These are phyloP conservation scores for Chorisops tibialis DNA, from an alignment of 2,888 invertebrate species.

Conservation along the genomic window DNA sequence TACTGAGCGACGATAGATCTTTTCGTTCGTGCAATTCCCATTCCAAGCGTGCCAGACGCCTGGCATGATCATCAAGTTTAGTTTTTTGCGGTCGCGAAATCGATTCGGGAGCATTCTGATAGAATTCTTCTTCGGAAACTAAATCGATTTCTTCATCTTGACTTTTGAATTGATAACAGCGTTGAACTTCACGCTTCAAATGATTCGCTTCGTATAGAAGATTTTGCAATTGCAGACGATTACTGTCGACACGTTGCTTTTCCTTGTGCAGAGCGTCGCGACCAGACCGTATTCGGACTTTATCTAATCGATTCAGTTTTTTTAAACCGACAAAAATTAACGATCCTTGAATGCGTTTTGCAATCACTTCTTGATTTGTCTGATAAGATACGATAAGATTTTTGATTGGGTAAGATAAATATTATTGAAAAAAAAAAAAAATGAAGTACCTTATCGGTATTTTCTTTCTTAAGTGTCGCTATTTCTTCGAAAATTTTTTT, in stretches of 20 bases:
- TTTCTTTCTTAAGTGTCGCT: slow-evolving; percentile 61
- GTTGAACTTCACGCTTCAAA: slow-evolving; percentile 89
- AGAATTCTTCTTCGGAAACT: slow-evolving; percentile 80
- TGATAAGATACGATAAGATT: slow-evolving; percentile 38
- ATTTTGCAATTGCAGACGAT: slow-evolving; percentile 88
- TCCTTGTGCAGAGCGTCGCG: slow-evolving; percentile 78
- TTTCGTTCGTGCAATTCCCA: slow-evolving; percentile 90
- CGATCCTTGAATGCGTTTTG: slow-evolving; percentile 69
- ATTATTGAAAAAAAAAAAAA: slow-evolving; percentile 4
- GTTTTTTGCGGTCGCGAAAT: slow-evolving; percentile 66
- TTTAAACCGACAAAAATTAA: slow-evolving; percentile 78
- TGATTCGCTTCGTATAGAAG: slow-evolving; percentile 91
- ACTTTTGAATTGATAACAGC: slow-evolving; percentile 91
- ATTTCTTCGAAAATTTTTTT: slow-evolving; percentile 67
- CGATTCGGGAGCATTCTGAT: slow-evolving; percentile 68
- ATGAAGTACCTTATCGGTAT: slow-evolving; percentile 56
- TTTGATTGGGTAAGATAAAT: slow-evolving; percentile 19
- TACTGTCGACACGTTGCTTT: slow-evolving; percentile 85
- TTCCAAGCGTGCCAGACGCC: slow-evolving; percentile 80
- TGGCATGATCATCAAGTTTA: slow-evolving; percentile 69
- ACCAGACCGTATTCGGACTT: slow-evolving; percentile 78
- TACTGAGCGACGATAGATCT: slow-evolving; percentile 72
- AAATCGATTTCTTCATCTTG: slow-evolving; percentile 91
- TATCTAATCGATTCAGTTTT: slow-evolving; percentile 86
- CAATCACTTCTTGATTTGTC: slow-evolving; percentile 62